Conservation (phyloP, 1,140 invertebrate species). For the Zaprionus capensis region DNA sequence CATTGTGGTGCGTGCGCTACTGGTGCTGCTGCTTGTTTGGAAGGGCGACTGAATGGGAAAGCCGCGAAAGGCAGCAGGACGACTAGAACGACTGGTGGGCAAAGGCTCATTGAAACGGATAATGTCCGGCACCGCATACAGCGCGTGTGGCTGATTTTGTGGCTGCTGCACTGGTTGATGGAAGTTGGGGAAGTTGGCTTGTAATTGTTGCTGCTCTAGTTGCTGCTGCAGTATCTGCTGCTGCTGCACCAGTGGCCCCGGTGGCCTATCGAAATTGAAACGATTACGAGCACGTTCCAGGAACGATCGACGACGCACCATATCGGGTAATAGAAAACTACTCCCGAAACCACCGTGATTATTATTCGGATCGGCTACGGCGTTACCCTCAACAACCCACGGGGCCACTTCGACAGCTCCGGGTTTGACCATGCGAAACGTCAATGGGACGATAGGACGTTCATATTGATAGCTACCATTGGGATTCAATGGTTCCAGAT, state of each 20-base stretch:
- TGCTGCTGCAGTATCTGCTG: background rate
- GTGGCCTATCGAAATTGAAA: constrained; percentile 19
- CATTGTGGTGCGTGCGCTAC: constrained; percentile 19
- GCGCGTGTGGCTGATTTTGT: constrained; percentile 1
- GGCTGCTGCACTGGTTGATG: no score
- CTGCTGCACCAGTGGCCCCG: background rate
- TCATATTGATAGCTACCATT: constrained; percentile 61
- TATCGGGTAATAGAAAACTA: constrained; percentile 17
- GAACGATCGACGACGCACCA: constrained; percentile 13
- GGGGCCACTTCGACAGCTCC: constrained; percentile 29
- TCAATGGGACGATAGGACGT: background rate
- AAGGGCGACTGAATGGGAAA: constrained; percentile 18
- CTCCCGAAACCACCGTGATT: constrained; percentile 5
- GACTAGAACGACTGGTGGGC: constrained; percentile 28
- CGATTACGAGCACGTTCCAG: constrained; percentile 29
- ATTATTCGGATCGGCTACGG: background rate
- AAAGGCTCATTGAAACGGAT: constrained; percentile 35
- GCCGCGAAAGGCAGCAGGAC: constrained; percentile 4
- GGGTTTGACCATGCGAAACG: background rate
- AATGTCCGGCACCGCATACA: constrained; percentile 14
- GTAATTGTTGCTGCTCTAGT: no score
- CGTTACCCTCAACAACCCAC: constrained; percentile 8
- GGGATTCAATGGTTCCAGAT: constrained; percentile 62
- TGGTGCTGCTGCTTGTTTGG: background rate
- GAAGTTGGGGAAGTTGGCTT: no score